Percentiles rank a stretch among this genome's conserved stretches.
These are phyloP conservation scores for Malurus melanocephalus DNA, from an alignment of 2,113 vertebrate species.

Conservation along the genomic window DNA sequence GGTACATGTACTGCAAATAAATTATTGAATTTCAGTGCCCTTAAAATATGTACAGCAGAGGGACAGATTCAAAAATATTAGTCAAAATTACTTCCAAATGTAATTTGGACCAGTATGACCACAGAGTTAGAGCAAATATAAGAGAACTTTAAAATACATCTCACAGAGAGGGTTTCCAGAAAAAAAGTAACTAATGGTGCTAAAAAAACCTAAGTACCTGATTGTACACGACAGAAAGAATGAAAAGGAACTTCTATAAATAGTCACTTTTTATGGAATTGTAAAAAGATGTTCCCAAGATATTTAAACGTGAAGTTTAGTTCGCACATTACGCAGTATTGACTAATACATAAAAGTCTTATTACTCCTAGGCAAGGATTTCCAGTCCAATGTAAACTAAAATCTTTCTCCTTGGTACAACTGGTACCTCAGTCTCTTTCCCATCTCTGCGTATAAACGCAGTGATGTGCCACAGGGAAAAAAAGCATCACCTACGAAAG, in stretches of 20 bases:
- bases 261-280: neutral
- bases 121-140: neutral
- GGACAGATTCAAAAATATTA: neutral
- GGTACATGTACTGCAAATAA: neutral
- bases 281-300: neutral
- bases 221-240: fast-evolving
- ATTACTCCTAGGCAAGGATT: neutral
- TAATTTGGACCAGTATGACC: neutral
- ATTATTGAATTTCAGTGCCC: neutral
- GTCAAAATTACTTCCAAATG: neutral
- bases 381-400: neutral
- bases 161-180: neutral
- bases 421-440: neutral
- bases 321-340: neutral
- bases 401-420: neutral
- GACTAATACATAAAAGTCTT: neutral
- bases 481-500: neutral
- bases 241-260: neutral
- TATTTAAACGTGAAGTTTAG: neutral
- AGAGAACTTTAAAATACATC: neutral
- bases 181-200: neutral
- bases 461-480: fast-evolving
- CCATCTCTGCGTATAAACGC: neutral
- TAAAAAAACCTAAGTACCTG: neutral
- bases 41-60: neutral